These are phyloP conservation scores for Pristionchus pacificus DNA, from an alignment of 1,140 invertebrate genomes.

Conservation along the genomic window DNA sequence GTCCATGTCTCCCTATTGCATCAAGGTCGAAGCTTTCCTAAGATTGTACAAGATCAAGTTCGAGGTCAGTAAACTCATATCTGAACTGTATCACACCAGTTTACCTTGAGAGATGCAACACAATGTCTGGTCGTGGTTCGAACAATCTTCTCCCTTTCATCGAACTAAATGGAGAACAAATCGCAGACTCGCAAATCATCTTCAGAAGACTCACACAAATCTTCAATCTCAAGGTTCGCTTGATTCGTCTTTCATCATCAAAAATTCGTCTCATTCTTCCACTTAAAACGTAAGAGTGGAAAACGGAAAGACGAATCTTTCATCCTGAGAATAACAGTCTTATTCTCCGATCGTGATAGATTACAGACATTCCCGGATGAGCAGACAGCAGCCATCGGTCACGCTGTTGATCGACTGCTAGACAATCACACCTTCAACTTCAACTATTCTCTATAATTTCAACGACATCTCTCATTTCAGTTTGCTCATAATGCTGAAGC, in stretches of 20 bases:
- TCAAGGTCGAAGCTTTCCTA: slow-evolving; percentile 89
- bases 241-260: no score
- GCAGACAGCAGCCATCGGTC: not conserved
- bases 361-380: not conserved
- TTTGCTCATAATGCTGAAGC: no score
- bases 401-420: not conserved
- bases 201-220: slow-evolving; percentile 11
- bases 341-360: no score
- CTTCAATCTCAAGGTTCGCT: slow-evolving; percentile 63
- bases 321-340: no score
- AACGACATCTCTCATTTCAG: no score
- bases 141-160: slow-evolving; percentile 85
- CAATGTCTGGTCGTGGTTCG: slow-evolving; percentile 65
- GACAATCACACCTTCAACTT: not conserved
- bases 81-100: no score
- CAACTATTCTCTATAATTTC: no score
- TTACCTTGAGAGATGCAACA: slow-evolving; percentile 16
- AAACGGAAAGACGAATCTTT: no score
- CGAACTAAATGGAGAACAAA: slow-evolving; percentile 86
- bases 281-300: no score
- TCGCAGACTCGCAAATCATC: slow-evolving; percentile 70
- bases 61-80: slow-evolving; percentile 77
- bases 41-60: slow-evolving; percentile 81
- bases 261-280: no score
- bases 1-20: slow-evolving; percentile 82